phyloP scores from a whole-genome alignment of 2,113 vertebrate species.

The Takifugu flavidus region DNA sequence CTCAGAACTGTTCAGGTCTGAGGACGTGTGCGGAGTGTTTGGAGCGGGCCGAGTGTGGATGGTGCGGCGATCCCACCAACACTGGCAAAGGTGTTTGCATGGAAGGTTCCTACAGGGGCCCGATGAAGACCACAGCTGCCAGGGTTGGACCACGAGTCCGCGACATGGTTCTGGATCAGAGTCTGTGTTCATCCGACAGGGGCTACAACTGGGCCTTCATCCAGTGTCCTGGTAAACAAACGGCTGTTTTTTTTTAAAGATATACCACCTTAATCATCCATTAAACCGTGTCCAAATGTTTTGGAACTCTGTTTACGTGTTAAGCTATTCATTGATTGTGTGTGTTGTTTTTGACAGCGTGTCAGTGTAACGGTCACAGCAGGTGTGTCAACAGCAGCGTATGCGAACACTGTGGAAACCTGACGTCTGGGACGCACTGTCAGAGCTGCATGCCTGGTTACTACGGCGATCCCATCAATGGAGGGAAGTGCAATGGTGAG shows the following conservation, averaged over 20 bases:
- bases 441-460: slow-evolving; percentile 92
- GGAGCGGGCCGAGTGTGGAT: slow-evolving; percentile 90
- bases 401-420: slow-evolving; percentile 90
- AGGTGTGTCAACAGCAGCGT: slow-evolving; percentile 86
- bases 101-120: slow-evolving; percentile 90
- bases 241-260: not conserved
- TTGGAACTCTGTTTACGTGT: too few species aligned
- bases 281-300: not conserved
- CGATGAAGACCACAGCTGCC: slow-evolving; percentile 74
- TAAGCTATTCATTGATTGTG: not conserved
- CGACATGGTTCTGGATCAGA: slow-evolving; percentile 79
- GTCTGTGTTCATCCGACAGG: slow-evolving; percentile 84
- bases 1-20: slow-evolving; percentile 93
- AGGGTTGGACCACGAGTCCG: slow-evolving; percentile 13
- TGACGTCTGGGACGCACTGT: slow-evolving; percentile 90
- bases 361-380: slow-evolving; percentile 96
- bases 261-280: not conserved
- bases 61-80: slow-evolving; percentile 93
- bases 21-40: slow-evolving; percentile 88
- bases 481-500: slow-evolving; percentile 90
- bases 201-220: slow-evolving; percentile 93
- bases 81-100: slow-evolving; percentile 87
- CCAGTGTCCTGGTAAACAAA: slow-evolving; percentile 86
- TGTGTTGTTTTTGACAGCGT: slow-evolving; percentile 72
- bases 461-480: slow-evolving; percentile 92